phyloP scores from a whole-genome alignment of 2,113 vertebrate genomes.

The Leucosticte australis region DNA sequence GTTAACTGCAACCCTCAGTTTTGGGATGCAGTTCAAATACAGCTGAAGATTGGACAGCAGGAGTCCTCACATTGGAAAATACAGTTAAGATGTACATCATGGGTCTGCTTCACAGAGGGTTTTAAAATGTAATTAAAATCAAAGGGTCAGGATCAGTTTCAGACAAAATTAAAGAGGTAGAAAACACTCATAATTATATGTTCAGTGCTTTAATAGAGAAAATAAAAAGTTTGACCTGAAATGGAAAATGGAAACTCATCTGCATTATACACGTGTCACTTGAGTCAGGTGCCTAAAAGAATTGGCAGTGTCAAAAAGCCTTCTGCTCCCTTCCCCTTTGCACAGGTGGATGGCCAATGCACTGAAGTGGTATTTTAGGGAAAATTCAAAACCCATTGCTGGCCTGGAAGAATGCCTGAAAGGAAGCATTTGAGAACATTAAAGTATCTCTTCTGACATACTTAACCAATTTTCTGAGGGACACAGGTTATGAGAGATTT shows the following conservation, averaged over 20 bases:
- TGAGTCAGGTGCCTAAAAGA: neutral
- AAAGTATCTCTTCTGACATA: neutral
- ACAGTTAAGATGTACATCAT: neutral
- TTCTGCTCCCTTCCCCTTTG: neutral
- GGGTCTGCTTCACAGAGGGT: neutral
- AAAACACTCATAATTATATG: neutral
- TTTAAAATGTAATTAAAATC: slow-evolving; percentile 45
- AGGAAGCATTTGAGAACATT: neutral
- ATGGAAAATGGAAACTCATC: neutral
- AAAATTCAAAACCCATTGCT: neutral
- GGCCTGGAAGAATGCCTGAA: neutral
- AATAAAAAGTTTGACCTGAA: neutral
- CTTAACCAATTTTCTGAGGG: neutral
- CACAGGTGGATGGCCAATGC: neutral
- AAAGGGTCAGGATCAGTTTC: neutral
- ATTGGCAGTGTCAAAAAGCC: neutral
- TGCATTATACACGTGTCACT: neutral
- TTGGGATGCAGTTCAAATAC: slow-evolving; percentile 34
- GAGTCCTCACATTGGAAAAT: slow-evolving; percentile 19
- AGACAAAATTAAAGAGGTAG: slow-evolving; percentile 8
- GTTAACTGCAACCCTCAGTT: neutral
- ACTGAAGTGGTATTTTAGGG: neutral
- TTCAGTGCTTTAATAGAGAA: neutral
- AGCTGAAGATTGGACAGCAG: neutral
- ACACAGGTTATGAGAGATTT: neutral